phyloP scores from a whole-genome alignment of 2,113 vertebrate species.

The Salvelinus alpinus region DNA sequence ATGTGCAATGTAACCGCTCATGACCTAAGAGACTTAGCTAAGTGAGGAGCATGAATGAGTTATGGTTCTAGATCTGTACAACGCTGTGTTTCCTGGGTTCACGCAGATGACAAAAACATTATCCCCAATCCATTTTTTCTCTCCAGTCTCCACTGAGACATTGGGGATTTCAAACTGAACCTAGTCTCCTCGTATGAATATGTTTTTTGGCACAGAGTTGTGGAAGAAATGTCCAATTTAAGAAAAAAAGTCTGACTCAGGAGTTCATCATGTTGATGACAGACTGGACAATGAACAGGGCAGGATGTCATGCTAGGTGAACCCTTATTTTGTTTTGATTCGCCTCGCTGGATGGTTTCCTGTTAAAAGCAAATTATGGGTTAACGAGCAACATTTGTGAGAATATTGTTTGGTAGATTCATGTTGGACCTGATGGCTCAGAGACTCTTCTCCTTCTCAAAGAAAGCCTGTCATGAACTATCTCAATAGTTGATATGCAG shows the following conservation, averaged over 20 bases:
- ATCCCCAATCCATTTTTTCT: not conserved
- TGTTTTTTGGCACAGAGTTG: slow-evolving; percentile 54
- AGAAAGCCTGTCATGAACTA: not conserved
- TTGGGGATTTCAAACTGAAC: slow-evolving; percentile 42
- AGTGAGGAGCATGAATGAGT: slow-evolving; percentile 37
- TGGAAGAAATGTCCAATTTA: slow-evolving; percentile 56
- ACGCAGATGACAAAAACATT: slow-evolving; percentile 60
- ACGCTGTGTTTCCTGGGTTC: slow-evolving; percentile 41
- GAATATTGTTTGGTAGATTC: not conserved
- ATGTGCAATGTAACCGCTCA: slow-evolving; percentile 19
- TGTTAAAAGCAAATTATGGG: slow-evolving; percentile 19
- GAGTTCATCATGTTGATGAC: slow-evolving; percentile 56
- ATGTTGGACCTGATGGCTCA: slow-evolving; percentile 20
- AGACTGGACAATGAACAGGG: slow-evolving; percentile 43
- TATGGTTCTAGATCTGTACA: slow-evolving; percentile 37
- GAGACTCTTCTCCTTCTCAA: not conserved
- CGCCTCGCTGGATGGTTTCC: slow-evolving; percentile 14
- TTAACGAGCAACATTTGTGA: slow-evolving; percentile 19
- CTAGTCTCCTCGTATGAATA: slow-evolving; percentile 42
- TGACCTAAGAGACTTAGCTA: slow-evolving; percentile 18
- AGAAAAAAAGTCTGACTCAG: slow-evolving; percentile 32
- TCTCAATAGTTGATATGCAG: not conserved
- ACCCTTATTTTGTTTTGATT: slow-evolving; percentile 18
- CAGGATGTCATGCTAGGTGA: slow-evolving; percentile 32
- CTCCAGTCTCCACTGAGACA: slow-evolving; percentile 18